Evolutionary conservation across 2,113 vertebrate genomes (phyloP).

Genomic region (Machaerirhynchus nigripectus): DNA sequence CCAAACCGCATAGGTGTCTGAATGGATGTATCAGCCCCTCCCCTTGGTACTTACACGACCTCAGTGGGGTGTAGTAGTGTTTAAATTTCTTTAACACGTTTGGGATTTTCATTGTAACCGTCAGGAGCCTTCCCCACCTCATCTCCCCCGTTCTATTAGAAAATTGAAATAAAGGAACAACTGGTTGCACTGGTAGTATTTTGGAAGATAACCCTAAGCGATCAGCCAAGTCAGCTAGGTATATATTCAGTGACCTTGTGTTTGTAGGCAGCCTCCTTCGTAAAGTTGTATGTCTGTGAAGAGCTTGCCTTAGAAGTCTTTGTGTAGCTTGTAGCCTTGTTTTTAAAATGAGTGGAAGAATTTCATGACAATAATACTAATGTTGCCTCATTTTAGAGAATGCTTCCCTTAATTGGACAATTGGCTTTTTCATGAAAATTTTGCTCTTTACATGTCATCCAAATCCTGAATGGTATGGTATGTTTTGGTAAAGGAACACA

Average conservation of each 20-base stretch:
- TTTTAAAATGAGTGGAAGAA: neutral
- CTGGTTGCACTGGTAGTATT: neutral
- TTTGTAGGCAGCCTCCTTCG: neutral
- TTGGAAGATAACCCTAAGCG: neutral
- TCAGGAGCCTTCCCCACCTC: accelerated
- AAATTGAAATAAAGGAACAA: neutral
- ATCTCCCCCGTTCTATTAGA: accelerated
- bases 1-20: accelerated
- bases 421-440: neutral
- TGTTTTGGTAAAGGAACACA: neutral
- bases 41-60: accelerated
- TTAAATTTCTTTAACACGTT: neutral
- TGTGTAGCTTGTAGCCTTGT: neutral
- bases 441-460: neutral
- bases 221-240: neutral
- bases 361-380: neutral
- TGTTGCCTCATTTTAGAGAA: neutral
- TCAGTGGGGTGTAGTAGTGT: accelerated
- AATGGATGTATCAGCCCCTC: accelerated
- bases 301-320: neutral
- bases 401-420: neutral
- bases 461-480: neutral
- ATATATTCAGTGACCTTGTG: neutral
- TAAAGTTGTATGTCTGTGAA: neutral
- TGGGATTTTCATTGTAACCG: neutral